Evolutionary conservation across 2,113 vertebrate genomes (phyloP).

Genomic region (Erinaceus europaeus): DNA sequence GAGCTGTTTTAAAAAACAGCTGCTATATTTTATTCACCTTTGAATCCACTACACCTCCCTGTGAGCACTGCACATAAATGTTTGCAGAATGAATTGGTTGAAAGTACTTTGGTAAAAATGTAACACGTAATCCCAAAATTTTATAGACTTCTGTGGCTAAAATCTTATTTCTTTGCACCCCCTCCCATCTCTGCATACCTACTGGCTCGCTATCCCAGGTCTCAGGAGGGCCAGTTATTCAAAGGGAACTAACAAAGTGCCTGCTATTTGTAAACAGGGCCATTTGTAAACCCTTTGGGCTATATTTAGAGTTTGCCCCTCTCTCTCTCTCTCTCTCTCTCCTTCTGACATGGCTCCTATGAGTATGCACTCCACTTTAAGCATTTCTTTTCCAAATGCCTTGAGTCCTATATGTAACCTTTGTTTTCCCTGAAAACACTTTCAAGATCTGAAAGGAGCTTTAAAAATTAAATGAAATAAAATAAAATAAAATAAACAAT

Average conservation of each 20-base stretch:
- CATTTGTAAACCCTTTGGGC: constrained; percentile 70
- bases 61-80: constrained; percentile 60
- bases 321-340: too few species aligned
- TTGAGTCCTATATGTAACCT: constrained; percentile 68
- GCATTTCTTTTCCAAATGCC: constrained; percentile 63
- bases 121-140: constrained; percentile 69
- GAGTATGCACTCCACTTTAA: constrained; percentile 41
- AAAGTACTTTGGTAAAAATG: constrained; percentile 65
- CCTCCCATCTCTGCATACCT: constrained; percentile 52
- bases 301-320: constrained; percentile 70
- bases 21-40: constrained; percentile 64
- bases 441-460: constrained; percentile 41
- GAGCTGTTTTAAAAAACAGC: constrained; percentile 6
- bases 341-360: constrained; percentile 55
- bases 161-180: constrained; percentile 62
- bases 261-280: constrained; percentile 71
- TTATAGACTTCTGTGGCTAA: constrained; percentile 57
- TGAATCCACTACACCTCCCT: constrained; percentile 33
- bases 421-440: constrained; percentile 63
- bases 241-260: constrained; percentile 67
- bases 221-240: constrained; percentile 64
- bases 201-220: constrained; percentile 31
- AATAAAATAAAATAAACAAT: too few species aligned
- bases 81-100: constrained; percentile 61
- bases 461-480: too few species aligned